Base-by-base conservation (phyloP, 2,797 vertebrate species). In the Chlorospingus semifuscus region DNA sequence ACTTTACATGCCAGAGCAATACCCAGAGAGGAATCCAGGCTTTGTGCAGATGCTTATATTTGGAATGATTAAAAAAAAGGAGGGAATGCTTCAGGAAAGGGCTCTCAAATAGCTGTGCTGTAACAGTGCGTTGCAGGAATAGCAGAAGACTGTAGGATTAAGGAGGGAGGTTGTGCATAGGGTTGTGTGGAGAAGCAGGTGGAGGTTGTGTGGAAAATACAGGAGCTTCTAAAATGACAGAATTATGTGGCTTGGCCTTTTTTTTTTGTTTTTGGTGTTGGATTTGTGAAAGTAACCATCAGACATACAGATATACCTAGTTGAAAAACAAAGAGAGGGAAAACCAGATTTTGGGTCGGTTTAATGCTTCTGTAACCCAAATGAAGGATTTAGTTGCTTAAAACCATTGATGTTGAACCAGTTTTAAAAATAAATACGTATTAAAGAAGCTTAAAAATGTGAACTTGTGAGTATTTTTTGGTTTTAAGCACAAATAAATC, bases 31-130 rank as follows among this genome's bases (percentile, higher is more conserved):
- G 79, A 89, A 89, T 95, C 66, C 37, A 29, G 41, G 65, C 57
- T 86, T 81, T 85, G 72, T 89, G 87, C 71, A 71, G 78, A 26
- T 70, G 47, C 26, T 92, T 95, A 95, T 92, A 93, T 95, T 94
- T 95, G 93, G 96, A 93, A 87, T 20, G 21, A 56, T 56, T 63
- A 4, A 39, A 86, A 34, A 84, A 90, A 87, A 30, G 23, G 32
- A 85, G 50, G 83, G 42, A 91, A 69, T 71, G 16, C 55, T 90
- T 90, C 27, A 81, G 85, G 41, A 80, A 65, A 20, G 36, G 30
- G 27, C 65, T 91, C 89, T 75, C 46, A 78, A 47, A 78, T 87
- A 77, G 42, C 71, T 89, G 55, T 78, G 32, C 78, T 82, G 75
- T 74, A 77, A n/a, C 3, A 8, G 15, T 74, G 74, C 49, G 65